Evolutionary conservation across 2,888 invertebrate species (phyloP).

Genomic region (Podotricha telesiphe): DNA sequence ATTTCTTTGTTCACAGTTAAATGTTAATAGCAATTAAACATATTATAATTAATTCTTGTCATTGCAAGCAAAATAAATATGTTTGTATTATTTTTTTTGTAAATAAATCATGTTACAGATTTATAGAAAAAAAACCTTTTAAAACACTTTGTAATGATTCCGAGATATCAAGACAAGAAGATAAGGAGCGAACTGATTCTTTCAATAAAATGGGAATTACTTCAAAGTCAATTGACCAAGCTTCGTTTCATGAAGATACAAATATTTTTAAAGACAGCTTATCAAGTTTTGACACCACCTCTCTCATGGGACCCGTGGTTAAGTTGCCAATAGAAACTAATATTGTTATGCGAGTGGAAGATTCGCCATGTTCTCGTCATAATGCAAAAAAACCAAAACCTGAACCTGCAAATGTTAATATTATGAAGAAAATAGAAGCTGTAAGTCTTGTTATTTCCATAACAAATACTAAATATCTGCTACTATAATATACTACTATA

Average conservation of each 20-base stretch:
- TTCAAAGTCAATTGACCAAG: constrained; percentile 28
- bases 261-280: constrained; percentile 35
- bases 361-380: constrained; percentile 41
- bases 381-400: constrained; percentile 46
- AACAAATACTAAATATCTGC: no score
- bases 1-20: neutral
- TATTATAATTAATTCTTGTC: constrained; percentile 1
- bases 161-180: constrained; percentile 30
- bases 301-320: constrained; percentile 61
- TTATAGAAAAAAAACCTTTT: constrained; percentile 47
- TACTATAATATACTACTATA: no score
- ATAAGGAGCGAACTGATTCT: constrained; percentile 30
- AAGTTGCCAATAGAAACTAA: constrained; percentile 63
- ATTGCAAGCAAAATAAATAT: neutral
- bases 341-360: constrained; percentile 62
- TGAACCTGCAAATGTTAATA: constrained; percentile 43
- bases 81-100: neutral
- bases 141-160: constrained; percentile 35
- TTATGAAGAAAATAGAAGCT: constrained; percentile 57
- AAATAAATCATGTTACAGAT: constrained; percentile 41
- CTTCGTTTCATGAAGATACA: constrained; percentile 26
- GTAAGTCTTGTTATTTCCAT: constrained; percentile 49
- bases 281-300: constrained; percentile 45
- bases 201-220: constrained; percentile 27
- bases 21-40: constrained; percentile 3